Percentiles rank a stretch among this genome's conserved stretches.
Evolutionary conservation across 2,113 vertebrate genomes (phyloP).

Genomic region (Montifringilla adamsi): DNA sequence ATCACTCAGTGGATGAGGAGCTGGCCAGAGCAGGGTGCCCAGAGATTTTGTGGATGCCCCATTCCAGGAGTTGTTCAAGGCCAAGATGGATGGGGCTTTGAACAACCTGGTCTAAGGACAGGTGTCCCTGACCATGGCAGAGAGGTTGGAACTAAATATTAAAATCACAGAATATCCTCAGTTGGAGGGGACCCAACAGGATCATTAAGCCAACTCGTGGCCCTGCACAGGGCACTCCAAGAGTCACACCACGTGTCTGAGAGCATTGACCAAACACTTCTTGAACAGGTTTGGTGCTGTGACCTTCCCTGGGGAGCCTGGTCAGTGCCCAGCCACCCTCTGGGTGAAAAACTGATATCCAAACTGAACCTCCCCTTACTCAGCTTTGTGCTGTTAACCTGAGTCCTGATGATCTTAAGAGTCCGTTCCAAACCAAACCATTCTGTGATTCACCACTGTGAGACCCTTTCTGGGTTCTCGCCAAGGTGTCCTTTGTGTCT

Average conservation of each 20-base stretch:
- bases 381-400: background rate
- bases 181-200: background rate
- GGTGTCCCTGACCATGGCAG: background rate
- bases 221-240: background rate
- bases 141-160: background rate
- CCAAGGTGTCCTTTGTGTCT: background rate
- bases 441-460: background rate
- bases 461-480: background rate
- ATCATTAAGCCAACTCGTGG: background rate
- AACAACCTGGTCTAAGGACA: background rate
- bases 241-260: background rate
- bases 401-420: background rate
- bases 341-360: background rate
- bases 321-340: background rate
- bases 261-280: background rate
- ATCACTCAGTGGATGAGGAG: fast-evolving
- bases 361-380: background rate
- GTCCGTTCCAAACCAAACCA: background rate
- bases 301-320: background rate
- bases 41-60: background rate
- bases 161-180: background rate
- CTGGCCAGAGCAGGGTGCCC: background rate
- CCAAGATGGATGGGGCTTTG: background rate
- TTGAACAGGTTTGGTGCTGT: background rate
- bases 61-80: background rate